A percentile compares a stretch with the other conserved stretches of the same genome.
These are phyloP conservation scores for Dicycla oo DNA, from an alignment of 2,888 invertebrate genomes.

Conservation along the genomic window DNA sequence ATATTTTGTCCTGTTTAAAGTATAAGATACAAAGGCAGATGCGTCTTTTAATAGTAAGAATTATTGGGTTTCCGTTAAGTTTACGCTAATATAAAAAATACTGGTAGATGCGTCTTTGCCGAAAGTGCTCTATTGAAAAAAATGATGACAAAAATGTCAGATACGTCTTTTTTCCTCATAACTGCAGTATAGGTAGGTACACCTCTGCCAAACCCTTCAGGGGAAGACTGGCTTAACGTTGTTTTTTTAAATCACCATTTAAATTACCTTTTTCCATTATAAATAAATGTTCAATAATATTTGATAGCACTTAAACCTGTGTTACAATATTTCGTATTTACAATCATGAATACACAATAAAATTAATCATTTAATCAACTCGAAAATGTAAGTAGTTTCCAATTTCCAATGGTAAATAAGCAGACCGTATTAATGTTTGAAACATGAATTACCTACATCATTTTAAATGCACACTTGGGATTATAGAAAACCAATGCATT, in stretches of 20 bases:
- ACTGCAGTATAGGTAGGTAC: too few species aligned
- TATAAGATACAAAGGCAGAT: too few species aligned
- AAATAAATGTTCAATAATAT: slow-evolving; percentile 23
- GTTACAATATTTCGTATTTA: not conserved
- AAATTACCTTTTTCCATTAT: not conserved
- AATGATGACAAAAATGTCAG: too few species aligned
- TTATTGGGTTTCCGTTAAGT: too few species aligned
- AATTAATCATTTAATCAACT: not conserved
- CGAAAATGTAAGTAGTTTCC: not conserved
- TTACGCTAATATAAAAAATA: too few species aligned
- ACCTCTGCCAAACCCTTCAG: not conserved
- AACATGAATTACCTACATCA: slow-evolving; percentile 7
- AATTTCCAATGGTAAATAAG: slow-evolving; percentile 9
- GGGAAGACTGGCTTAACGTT: too few species aligned
- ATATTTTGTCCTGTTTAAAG: too few species aligned
- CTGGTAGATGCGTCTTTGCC: too few species aligned
- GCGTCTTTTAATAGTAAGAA: too few species aligned
- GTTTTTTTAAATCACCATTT: too few species aligned
- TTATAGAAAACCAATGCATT: slow-evolving; percentile 23
- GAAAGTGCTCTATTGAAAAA: too few species aligned
- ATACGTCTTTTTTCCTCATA: too few species aligned
- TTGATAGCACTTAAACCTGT: not conserved
- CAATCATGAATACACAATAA: slow-evolving; percentile 3
- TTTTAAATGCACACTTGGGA: slow-evolving; percentile 12
- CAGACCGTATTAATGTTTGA: not conserved